phyloP scores from a whole-genome alignment of 2,888 invertebrate genomes.

The Diplazon laetatorius region DNA sequence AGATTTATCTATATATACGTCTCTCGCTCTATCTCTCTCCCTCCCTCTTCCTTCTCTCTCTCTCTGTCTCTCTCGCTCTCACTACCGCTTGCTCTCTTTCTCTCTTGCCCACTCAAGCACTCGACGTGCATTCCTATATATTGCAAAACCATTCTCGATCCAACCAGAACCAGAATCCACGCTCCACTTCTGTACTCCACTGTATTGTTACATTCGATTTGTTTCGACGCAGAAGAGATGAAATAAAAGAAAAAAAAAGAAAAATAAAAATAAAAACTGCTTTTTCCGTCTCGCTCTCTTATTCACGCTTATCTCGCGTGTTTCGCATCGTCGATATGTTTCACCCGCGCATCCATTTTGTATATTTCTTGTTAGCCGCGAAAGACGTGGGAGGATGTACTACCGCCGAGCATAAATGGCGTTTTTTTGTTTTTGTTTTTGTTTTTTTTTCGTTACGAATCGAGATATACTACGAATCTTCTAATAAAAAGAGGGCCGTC shows the following conservation, averaged over 20 bases:
- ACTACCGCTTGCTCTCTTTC: not conserved
- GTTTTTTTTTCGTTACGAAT: not conserved
- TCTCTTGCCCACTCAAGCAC: not conserved
- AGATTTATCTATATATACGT: constrained; percentile 60
- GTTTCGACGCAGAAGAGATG: not conserved
- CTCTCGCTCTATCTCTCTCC: constrained; percentile 1
- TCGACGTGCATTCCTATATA: constrained; percentile 27
- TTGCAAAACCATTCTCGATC: constrained; percentile 49
- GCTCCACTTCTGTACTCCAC: constrained; percentile 4
- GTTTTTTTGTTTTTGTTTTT: not conserved
- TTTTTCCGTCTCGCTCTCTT: constrained; percentile 2
- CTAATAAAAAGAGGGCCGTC: not conserved
- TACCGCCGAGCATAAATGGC: constrained; percentile 9
- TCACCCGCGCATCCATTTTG: constrained; percentile 9
- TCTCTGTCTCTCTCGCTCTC: constrained; percentile 16
- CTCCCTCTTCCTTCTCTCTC: constrained; percentile 55
- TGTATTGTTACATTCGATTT: constrained; percentile 55
- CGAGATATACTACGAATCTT: not conserved
- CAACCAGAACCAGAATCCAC: constrained; percentile 1
- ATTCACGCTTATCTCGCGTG: constrained; percentile 15
- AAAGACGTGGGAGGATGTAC: constrained; percentile 21
- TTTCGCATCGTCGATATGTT: constrained; percentile 18
- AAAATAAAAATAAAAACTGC: constrained; percentile 15
- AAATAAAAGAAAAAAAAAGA: constrained; percentile 16
- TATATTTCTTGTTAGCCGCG: constrained; percentile 26